Percentiles rank a stretch among this genome's conserved stretches.
Conservation (phyloP, 2,113 vertebrate genomes). For the Picathartes gymnocephalus region DNA sequence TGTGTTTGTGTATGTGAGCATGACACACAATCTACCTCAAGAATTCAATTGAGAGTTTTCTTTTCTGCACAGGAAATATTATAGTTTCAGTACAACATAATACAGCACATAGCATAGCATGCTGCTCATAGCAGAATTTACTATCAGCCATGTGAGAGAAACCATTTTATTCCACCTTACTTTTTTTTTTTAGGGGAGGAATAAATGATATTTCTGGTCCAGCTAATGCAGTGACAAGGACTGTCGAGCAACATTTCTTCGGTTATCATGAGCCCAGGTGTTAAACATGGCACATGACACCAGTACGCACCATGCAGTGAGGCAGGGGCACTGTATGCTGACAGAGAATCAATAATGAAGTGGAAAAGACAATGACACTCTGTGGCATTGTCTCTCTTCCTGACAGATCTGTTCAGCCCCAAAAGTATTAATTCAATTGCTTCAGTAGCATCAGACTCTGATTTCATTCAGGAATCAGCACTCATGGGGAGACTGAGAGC, state of each 20-base stretch:
- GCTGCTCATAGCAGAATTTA: not conserved
- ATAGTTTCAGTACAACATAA: not conserved
- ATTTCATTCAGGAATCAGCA: constrained; percentile 34
- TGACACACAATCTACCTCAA: not conserved
- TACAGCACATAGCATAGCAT: not conserved
- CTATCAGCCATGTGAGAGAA: not conserved
- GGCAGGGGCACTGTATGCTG: not conserved
- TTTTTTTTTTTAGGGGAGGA: not conserved
- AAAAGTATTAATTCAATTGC: constrained; percentile 41
- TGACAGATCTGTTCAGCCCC: constrained; percentile 30
- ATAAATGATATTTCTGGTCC: not conserved
- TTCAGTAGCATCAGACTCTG: not conserved
- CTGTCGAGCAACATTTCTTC: constrained; percentile 49
- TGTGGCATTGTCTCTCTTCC: constrained; percentile 32
- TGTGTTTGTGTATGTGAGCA: not conserved
- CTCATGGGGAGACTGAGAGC: not conserved
- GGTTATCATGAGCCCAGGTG: constrained; percentile 46
- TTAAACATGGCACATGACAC: constrained; percentile 61
- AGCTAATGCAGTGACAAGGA: not conserved
- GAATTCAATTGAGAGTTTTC: not conserved
- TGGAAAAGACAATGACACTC: constrained; percentile 59
- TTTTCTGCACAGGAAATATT: not conserved
- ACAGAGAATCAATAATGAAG: constrained; percentile 62
- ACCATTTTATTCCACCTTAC: accelerated
- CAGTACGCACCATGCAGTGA: not conserved